Evolutionary conservation across 2,113 vertebrate genomes (phyloP).

Genomic region (Desmodus rotundus): DNA sequence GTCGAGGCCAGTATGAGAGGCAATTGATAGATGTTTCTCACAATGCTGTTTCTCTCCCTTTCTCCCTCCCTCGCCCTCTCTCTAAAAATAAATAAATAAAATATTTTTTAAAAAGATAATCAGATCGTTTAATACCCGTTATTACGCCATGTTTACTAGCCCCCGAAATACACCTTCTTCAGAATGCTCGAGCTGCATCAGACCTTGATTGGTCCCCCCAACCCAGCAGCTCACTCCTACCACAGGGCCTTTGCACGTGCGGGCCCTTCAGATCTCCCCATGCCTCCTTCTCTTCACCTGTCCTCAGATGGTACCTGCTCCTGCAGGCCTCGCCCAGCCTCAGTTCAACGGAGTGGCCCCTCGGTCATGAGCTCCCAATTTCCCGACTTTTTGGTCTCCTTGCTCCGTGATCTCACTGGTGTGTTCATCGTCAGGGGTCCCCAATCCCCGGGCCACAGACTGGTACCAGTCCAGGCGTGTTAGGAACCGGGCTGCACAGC

Average conservation of each 20-base stretch:
- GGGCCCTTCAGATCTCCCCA: neutral
- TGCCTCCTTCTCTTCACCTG: neutral
- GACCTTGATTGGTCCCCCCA: neutral
- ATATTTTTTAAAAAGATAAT: too few species aligned
- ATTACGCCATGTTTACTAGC: neutral
- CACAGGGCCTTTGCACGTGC: neutral
- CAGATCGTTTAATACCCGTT: neutral
- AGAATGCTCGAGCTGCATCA: neutral
- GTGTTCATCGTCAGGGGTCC: too few species aligned
- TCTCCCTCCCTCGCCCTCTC: too few species aligned
- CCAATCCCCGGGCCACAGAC: too few species aligned
- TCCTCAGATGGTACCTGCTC: neutral
- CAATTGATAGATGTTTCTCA: too few species aligned
- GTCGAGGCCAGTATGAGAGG: too few species aligned
- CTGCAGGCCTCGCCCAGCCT: neutral
- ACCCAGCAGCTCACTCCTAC: neutral
- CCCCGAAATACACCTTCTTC: neutral
- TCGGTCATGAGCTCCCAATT: neutral
- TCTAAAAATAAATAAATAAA: too few species aligned
- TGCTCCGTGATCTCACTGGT: neutral
- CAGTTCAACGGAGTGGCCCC: neutral
- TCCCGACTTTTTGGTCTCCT: neutral
- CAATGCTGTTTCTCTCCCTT: too few species aligned
- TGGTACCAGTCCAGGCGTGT: too few species aligned
- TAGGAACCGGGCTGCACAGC: too few species aligned